These are phyloP conservation scores for Amphipyra berbera DNA, from an alignment of 2,888 invertebrate species.

Conservation along the genomic window DNA sequence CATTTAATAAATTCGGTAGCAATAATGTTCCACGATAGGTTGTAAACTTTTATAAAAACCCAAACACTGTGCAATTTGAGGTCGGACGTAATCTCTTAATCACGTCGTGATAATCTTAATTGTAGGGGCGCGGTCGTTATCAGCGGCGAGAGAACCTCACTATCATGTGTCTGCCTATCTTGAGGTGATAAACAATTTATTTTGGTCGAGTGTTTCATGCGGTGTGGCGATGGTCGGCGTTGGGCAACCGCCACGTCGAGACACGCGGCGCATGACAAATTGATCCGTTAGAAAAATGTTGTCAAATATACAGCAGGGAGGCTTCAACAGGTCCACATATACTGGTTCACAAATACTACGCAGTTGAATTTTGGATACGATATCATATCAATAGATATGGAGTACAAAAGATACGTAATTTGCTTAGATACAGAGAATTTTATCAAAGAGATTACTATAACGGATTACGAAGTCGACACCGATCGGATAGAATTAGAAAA, in stretches of 20 bases:
- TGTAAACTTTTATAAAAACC: constrained; percentile 52
- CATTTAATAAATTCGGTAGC: constrained; percentile 62
- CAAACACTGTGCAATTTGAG: constrained; percentile 66
- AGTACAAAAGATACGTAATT: constrained; percentile 70
- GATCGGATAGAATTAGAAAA: constrained; percentile 42
- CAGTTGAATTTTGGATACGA: constrained; percentile 66
- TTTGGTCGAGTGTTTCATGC: constrained; percentile 69
- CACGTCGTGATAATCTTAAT: constrained; percentile 77
- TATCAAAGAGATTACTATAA: constrained; percentile 61
- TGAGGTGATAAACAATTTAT: constrained; percentile 67
- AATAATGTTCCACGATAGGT: constrained; percentile 62
- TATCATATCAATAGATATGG: constrained; percentile 62
- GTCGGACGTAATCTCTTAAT: constrained; percentile 72
- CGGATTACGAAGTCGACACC: constrained; percentile 56
- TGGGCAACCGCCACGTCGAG: constrained; percentile 46
- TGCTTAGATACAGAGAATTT: constrained; percentile 59
- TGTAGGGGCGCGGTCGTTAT: constrained; percentile 80
- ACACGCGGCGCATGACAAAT: constrained; percentile 48
- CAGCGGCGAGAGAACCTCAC: constrained; percentile 55
- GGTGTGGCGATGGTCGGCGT: constrained; percentile 46
- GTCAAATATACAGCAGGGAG: constrained; percentile 23
- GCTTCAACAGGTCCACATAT: constrained; percentile 42
- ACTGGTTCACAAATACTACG: constrained; percentile 65
- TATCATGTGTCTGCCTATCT: constrained; percentile 65
- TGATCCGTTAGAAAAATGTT: constrained; percentile 36